Evolutionary conservation across 2,888 invertebrate species (phyloP).

Genomic region (Nomada ruficornis): DNA sequence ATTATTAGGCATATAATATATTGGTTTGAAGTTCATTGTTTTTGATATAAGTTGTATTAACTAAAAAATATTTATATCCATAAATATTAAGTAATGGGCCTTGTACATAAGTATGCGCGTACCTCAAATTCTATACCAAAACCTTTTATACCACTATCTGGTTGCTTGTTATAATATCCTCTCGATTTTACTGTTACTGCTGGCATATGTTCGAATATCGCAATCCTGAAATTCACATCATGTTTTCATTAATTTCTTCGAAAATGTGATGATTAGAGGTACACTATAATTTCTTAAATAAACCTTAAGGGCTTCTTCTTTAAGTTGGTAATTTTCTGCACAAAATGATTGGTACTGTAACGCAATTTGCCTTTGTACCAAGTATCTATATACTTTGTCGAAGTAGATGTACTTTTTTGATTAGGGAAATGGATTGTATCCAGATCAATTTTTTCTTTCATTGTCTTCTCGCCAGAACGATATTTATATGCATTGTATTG

Average conservation of each 20-base stretch:
- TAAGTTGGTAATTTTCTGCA: slow-evolving; percentile 81
- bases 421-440: slow-evolving; percentile 91
- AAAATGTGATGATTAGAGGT: not conserved
- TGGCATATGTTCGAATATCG: slow-evolving; percentile 89
- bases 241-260: slow-evolving; percentile 17
- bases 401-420: slow-evolving; percentile 86
- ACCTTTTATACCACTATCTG: slow-evolving; percentile 62
- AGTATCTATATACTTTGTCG: slow-evolving; percentile 88
- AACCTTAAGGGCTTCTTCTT: slow-evolving; percentile 79
- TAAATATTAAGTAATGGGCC: not conserved
- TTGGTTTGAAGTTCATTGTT: slow-evolving; percentile 89
- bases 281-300: not conserved
- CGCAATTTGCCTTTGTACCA: slow-evolving; percentile 89
- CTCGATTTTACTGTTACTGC: slow-evolving; percentile 85
- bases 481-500: slow-evolving; percentile 83
- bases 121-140: slow-evolving; percentile 90
- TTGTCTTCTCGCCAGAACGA: slow-evolving; percentile 68
- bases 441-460: slow-evolving; percentile 88
- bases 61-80: slow-evolving; percentile 83
- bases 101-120: slow-evolving; percentile 47
- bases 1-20: slow-evolving; percentile 88
- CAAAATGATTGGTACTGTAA: slow-evolving; percentile 83
- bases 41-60: slow-evolving; percentile 88
- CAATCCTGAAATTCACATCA: slow-evolving; percentile 86
- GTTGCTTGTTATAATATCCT: slow-evolving; percentile 48